Evolutionary conservation across 2,888 invertebrate genomes (phyloP), one percentile per base, ranked within the genome.

Genomic region (Acleris emargana): DNA sequence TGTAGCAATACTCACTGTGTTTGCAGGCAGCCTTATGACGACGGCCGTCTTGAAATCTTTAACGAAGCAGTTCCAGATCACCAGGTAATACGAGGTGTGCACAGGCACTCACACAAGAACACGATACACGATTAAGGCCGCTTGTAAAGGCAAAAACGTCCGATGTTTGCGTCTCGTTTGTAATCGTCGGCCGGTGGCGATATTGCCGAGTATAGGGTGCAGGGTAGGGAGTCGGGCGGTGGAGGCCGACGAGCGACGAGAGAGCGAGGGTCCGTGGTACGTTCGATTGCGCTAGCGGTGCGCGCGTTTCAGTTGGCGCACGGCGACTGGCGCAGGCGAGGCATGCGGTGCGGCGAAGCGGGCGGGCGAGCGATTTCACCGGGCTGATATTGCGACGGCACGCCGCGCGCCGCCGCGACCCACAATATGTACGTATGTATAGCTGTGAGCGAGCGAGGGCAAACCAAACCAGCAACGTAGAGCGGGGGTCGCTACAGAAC

Each of bases 231-330:
- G 61, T 57, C 18, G 64, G 72, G 69, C 74, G 76, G 77, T 77
- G 75, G 78, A 80, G 78, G 82, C 78, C 76, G 80, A 76, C 81
- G 78, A 79, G 81, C 83, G 80, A 80, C 82, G 79, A 83, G 69
- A 70, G 68, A 70, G 72, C 64, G 82, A 83, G 81, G 80, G 79
- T 84, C 82, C 83, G 86, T 83, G 80, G 80, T 84, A 85, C 84
- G 86, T 87, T 88, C 88, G 89, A 88, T 88, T 86, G 89, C 87
- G 86, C 86, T 87, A 89, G 85, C 87, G 84, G 91, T 91, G 92
- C 91, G 91, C 90, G 89, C 92, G 91, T 90, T 91, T 89, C 92
- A 88, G 91, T 91, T 90, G 91, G 91, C 91, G 91, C 91, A 91
- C 88, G 86, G 88, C 89, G 91, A 91, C 91, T 91, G 90, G 92